Evolutionary conservation across 53 echinoderm and acorn worm species (phyloP).

Genomic region (Pentamera pediparva): DNA sequence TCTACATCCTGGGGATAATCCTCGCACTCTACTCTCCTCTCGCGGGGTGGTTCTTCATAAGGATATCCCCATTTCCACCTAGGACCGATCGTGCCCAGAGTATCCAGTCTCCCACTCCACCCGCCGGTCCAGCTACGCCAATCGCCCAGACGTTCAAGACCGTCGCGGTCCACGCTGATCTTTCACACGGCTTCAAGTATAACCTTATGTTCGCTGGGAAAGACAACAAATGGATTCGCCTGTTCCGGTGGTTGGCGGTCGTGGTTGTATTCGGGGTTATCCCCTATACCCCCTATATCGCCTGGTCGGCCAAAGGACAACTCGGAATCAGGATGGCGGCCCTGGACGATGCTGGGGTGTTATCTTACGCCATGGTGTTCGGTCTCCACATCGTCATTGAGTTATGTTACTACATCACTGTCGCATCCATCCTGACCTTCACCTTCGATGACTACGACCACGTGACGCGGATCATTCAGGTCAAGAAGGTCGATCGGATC

Average conservation of each 20-base stretch:
- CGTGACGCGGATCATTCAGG: conserved; percentile 30
- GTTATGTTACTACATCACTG: conserved; percentile 48
- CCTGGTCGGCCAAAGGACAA: conserved; percentile 40
- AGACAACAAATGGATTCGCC: conserved; percentile 33
- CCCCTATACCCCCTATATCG: conserved; percentile 70
- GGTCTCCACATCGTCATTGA: conserved; percentile 51
- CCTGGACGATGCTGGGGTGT: conserved; percentile 41
- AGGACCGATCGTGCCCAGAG: background rate
- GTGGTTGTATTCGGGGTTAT: conserved; percentile 46
- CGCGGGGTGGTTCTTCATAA: conserved; percentile 73
- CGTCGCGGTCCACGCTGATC: conserved; percentile 63
- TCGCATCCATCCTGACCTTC: conserved; percentile 50
- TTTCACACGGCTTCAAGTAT: conserved; percentile 84
- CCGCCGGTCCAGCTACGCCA: too few relatives aligned
- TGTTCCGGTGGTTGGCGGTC: conserved; percentile 60
- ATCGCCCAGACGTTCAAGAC: background rate
- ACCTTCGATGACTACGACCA: conserved; percentile 37
- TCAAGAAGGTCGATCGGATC: conserved; percentile 19
- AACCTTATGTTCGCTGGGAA: conserved; percentile 57
- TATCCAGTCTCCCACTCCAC: too few relatives aligned
- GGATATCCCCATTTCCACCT: conserved; percentile 18
- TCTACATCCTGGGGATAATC: conserved; percentile 53
- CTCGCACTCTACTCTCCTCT: conserved; percentile 73
- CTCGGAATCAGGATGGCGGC: conserved; percentile 36
- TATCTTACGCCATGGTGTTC: conserved; percentile 19